These are phyloP conservation scores for Rhagonycha fulva DNA, from an alignment of 2,888 invertebrate species.

Conservation along the genomic window DNA sequence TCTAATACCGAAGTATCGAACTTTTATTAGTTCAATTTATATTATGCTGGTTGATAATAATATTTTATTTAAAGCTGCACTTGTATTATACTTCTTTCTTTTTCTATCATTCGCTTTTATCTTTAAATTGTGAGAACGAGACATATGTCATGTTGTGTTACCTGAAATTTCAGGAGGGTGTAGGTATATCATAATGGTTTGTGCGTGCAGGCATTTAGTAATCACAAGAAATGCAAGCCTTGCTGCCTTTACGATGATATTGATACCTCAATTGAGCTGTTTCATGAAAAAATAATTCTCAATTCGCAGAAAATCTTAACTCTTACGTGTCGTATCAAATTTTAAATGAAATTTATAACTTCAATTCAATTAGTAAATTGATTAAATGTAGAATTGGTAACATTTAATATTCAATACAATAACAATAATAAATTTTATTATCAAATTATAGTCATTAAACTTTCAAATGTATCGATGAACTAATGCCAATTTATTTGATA, in stretches of 20 bases:
- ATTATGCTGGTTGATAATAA: background rate
- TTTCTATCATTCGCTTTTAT: background rate
- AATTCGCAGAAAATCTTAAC: background rate
- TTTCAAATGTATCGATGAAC: conserved; percentile 51
- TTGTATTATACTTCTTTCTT: conserved; percentile 1
- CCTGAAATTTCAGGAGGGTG: conserved; percentile 15
- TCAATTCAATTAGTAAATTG: background rate
- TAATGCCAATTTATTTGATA: conserved; percentile 39
- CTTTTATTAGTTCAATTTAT: conserved; percentile 15
- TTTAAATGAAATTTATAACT: background rate
- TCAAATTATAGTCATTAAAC: conserved; percentile 35
- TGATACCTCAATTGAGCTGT: conserved; percentile 12
- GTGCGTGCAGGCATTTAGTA: conserved; percentile 22
- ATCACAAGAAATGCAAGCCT: conserved; percentile 12
- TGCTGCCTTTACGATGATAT: background rate
- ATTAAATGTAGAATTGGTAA: background rate
- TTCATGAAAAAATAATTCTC: background rate
- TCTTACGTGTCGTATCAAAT: background rate
- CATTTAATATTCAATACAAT: background rate
- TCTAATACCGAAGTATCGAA: conserved; percentile 12
- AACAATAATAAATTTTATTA: background rate
- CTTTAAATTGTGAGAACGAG: conserved; percentile 11
- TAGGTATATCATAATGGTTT: conserved; percentile 17
- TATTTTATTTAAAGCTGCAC: background rate
- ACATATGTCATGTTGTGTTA: conserved; percentile 10